phyloP scores from a whole-genome alignment of 1,140 invertebrate genomes.

The Drosophila gunungcola region DNA sequence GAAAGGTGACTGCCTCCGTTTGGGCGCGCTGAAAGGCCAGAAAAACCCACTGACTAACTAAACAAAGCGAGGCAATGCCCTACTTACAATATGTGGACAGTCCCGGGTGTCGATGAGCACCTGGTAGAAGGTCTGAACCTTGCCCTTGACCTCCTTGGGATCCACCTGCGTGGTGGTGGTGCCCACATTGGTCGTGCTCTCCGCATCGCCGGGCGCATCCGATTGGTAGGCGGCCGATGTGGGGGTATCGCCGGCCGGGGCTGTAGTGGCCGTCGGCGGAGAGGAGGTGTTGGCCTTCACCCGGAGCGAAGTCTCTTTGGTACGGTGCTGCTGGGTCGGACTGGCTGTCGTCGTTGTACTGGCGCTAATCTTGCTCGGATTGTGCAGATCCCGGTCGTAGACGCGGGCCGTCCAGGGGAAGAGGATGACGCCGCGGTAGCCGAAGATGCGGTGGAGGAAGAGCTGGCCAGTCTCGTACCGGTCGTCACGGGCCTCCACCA shows the following conservation, averaged over 20 bases:
- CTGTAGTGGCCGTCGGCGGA: not conserved
- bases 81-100: constrained; percentile 96
- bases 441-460: constrained; percentile 97
- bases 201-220: constrained; percentile 3
- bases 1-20: constrained; percentile 98
- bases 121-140: constrained; percentile 98
- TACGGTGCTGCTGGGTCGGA: constrained; percentile 55
- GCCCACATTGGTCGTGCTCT: constrained; percentile 39
- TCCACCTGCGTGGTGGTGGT: constrained; percentile 45
- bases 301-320: constrained; percentile 65
- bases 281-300: constrained; percentile 81
- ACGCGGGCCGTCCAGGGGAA: constrained; percentile 98
- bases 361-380: constrained; percentile 76
- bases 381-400: constrained; percentile 94
- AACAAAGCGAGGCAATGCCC: constrained; percentile 39
- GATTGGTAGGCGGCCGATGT: constrained; percentile 19
- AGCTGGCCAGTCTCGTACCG: constrained; percentile 98
- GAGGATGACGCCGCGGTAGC: constrained; percentile 97
- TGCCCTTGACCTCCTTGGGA: constrained; percentile 95
- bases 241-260: constrained; percentile 11
- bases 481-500: constrained; percentile 93
- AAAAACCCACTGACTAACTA: not conserved
- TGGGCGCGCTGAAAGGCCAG: constrained; percentile 91
- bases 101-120: constrained; percentile 98
- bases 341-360: constrained; percentile 70